Evolutionary conservation across 2,797 vertebrate species (phyloP).

Genomic region (Gymnoscopelus braueri): DNA sequence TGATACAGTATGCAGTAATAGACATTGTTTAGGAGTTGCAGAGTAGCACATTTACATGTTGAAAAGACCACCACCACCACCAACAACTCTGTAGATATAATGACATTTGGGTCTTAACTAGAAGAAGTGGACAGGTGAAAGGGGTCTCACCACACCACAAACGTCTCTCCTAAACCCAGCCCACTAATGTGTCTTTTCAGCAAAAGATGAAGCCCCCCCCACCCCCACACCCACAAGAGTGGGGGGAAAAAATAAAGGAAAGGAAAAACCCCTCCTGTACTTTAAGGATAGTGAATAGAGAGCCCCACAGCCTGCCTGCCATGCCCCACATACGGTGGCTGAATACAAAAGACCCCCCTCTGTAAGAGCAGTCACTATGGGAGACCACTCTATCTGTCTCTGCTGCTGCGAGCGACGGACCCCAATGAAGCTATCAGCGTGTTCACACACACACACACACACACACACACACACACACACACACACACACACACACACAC

Average conservation of each 20-base stretch:
- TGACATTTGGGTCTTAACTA: conserved; percentile 43
- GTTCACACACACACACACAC: conserved; percentile 11
- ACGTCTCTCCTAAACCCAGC: conserved; percentile 22
- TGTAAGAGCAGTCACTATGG: conserved; percentile 68
- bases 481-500: no score
- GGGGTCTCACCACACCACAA: conserved; percentile 45
- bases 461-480: background rate
- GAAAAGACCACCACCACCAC: conserved; percentile 52
- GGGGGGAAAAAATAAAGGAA: conserved; percentile 41
- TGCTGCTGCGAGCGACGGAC: conserved; percentile 41
- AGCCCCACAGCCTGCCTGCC: conserved; percentile 53
- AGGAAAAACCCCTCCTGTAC: conserved; percentile 68
- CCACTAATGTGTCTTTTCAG: conserved; percentile 47
- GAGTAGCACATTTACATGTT: conserved; percentile 61
- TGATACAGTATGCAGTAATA: background rate
- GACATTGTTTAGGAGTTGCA: conserved; percentile 35
- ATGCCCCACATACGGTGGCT: conserved; percentile 68
- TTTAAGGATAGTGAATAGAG: conserved; percentile 68
- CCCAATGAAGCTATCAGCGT: conserved; percentile 71
- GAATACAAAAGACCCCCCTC: conserved; percentile 76
- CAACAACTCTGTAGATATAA: background rate
- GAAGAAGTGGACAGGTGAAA: conserved; percentile 63
- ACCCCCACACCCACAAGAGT: conserved; percentile 19
- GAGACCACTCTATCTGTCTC: conserved; percentile 69
- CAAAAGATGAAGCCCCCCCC: conserved; percentile 26